Base-by-base conservation (phyloP, 2,113 vertebrate species). In the Podocnemis expansa region DNA sequence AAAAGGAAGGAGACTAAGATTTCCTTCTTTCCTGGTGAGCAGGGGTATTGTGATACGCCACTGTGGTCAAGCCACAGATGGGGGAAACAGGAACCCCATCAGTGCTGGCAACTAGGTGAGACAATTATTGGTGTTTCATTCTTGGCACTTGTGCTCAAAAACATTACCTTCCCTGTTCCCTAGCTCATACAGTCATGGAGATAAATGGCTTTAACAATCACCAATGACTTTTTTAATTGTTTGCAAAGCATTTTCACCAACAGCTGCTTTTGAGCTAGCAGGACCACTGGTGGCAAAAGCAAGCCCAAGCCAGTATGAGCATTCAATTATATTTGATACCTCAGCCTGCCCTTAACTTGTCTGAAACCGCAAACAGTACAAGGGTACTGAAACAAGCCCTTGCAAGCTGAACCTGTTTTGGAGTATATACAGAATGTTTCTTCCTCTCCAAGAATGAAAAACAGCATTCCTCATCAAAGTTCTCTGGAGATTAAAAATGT, bases 341-440 rank as follows among this genome's bases (percentile, higher is more conserved):
- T 94, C 86, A 86, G 95, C 95, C 94, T 90, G 55, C 47, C 80
- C 31, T 90, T 92, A 84, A 79, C 89, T 93, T 70, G n/a, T 78
- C 85, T 85, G 80, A 82, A 95, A 95, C 73, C 2, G 49, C 49
- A 41, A 76, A 54, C 52, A 86, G 85, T 89, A 54, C 47, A 83
- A 41, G 16, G 51, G 93, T 78, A 63, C 67, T 92, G 80, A 84
- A 95, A 93, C 93, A 97, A 97, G 95, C 76, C 85, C 92, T 93
- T 96, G 95, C 97, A 97, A 93, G 96, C 41, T 80, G 73, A 70
- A 82, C 56, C 27, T 45, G 70, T 86, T 94, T 93, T 92, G 96
- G 84, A 96, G 93, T 3, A 2, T 1, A 2, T 0, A 0, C 52
- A 83, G 47, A 24, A 38, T 80, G 56, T 85, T 89, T 73, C 80